Evolutionary conservation across 2,888 invertebrate genomes (phyloP), one percentile per base, ranked within the genome.

Genomic region (Epistrophe eligans): DNA sequence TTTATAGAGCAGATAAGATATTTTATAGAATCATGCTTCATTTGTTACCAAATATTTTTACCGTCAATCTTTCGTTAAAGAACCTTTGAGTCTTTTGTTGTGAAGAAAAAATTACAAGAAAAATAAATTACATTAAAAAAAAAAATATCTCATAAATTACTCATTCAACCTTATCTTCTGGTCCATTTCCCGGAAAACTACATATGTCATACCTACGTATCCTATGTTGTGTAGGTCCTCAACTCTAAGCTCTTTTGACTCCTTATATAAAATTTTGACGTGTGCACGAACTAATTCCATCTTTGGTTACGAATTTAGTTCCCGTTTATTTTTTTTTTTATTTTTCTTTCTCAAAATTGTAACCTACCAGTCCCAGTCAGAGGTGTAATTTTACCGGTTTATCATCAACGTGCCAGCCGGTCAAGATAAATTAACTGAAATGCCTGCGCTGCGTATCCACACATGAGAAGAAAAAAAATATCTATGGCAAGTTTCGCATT

Each of bases 351-450:
- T 6, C 40, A 28, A 45, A 76, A 40, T 28, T 28, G n/a, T 43
- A 43, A 57, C 45, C 58, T 40, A 40, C 50, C 40, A 67, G 19
- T 5, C 5, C 32, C 24, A 45, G 4, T 1, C 6, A 11, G 6
- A 28, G 15, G 50, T 50, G 50, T 40, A 50, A 43, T 57, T 43
- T 11, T 64, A 82, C 77, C 73, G 52, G 83, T 83, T 83, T 73
- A 62, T 35, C 24, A n/a, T 15, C 52, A 28, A 28, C 55, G 32
- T 71, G 60, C 38, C 77, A 77, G 60, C 70, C 66, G 83, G 77
- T 79, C 67, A 45, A 83, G 58, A 77, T 73, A 67, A 79, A 83
- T 83, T 52, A 73, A 83, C 60, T 45, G 60, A 79, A 83, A 73
- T 73, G 67, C 77, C 73, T 70, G 48, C 48, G 17, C 7, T 10